These are phyloP conservation scores for Mastacembelus armatus DNA, from an alignment of 2,797 vertebrate species.

Conservation along the genomic window DNA sequence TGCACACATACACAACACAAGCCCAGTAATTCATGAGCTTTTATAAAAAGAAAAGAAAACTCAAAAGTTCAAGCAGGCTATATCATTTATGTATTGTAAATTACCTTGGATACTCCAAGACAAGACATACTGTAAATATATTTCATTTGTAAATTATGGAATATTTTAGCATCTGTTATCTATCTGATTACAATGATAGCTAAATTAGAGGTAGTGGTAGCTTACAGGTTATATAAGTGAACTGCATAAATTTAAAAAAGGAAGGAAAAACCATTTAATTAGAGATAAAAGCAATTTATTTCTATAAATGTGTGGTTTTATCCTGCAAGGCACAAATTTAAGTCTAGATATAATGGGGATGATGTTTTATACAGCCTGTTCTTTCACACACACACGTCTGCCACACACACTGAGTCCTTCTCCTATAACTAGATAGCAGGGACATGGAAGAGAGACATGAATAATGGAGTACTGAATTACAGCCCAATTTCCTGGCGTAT, in stretches of 20 bases:
- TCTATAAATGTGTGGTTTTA: not conserved
- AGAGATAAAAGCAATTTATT: too few relatives aligned
- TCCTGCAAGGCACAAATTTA: not conserved
- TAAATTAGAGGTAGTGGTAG: not conserved
- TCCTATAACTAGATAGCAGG: constrained; percentile 7
- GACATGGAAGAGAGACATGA: constrained; percentile 20
- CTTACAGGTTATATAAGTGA: not conserved
- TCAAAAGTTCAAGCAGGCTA: constrained; percentile 5
- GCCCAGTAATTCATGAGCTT: constrained; percentile 20
- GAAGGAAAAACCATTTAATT: too few relatives aligned
- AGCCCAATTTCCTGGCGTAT: constrained; percentile 24
- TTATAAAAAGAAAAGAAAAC: not conserved
- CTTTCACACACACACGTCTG: not conserved
- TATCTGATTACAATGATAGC: not conserved
- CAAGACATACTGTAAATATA: not conserved
- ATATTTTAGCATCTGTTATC: too few relatives aligned
- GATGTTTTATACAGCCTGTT: not conserved
- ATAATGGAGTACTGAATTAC: constrained; percentile 55
- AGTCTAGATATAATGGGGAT: not conserved
- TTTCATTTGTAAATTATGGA: not conserved
- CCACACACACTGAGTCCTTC: not conserved
- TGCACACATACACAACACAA: not conserved
- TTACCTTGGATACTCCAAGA: not conserved
- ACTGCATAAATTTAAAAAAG: too few relatives aligned
- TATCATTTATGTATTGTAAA: not conserved